Base-by-base conservation (phyloP, 2,888 invertebrate species). In the Eupsilia transversa region DNA sequence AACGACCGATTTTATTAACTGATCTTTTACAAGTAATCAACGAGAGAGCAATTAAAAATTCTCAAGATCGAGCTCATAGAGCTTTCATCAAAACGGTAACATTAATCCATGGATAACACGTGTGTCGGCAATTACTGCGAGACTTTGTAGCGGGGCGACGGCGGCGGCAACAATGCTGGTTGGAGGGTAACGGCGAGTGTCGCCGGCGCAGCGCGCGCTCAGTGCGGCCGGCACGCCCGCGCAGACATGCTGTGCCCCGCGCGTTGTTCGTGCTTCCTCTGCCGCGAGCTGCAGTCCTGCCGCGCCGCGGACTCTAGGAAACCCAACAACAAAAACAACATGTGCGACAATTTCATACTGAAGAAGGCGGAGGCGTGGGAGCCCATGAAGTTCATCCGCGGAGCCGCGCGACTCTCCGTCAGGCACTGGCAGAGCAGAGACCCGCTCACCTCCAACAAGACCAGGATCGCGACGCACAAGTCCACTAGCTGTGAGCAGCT, bases 241-340 rank as follows among this genome's bases (percentile, higher is more conserved):
- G 89, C 92, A 92, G 95, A 92, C 92, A 97, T 97, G 97, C 97
- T 97, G 96, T 98, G 98, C 95, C 96, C 97, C 89, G 97, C 97
- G 96, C 97, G 98, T 89, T 98, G 98, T 94, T 96, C 96, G 88
- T 98, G 98, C 94, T 97, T 97, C 91, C 96, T 98, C 90, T 98
- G 98, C 93, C 97, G 97, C 84, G 98, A 98, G 92, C 94, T 98
- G 88, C 97, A 97, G 88, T 97, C 97, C 87, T 97, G 97, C 91
- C 97, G 97, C 83, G 96, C 97, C 82, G 95, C 96, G 27, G 96
- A 96, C 86, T 93, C 95, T 67, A 92, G 95, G 84, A 96, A 94
- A 91, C 95, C 94, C 65, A 95, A 92, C 83, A 90, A 90, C 87
- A 94, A 93, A 91, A 91, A 94, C 83, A 92, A 91, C 87, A 95